Evolutionary conservation across 30 jellyfish, hydroid and myxozoan species (phyloP), one percentile per base, ranked within the genome.

Genomic region (Cassiopea andromeda): DNA sequence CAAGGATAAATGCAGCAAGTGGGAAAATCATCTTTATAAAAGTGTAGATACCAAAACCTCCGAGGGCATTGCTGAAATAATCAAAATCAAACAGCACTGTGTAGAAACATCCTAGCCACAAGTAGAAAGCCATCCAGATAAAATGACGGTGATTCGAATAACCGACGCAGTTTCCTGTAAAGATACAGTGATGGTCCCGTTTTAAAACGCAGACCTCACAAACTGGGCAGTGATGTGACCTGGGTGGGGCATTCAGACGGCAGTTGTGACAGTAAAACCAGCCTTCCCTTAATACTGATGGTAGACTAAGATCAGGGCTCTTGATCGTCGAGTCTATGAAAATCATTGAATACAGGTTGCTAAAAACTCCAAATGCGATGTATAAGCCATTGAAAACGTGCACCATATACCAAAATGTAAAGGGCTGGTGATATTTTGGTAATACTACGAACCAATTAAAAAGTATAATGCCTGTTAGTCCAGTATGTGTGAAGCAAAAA

Each of bases 81-180:
- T 94, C 98, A 72, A 81, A 64, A 77, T 94, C 93, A 66, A 85
- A 94, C 61, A 90, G 64, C 8, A 94, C 44, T 18, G 94, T 75
- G 74, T 94, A 94, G 59, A 85, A 71, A 54, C 96, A 79, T 17
- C 98, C 98, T 2, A 94, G 66, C 98, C 98, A 94, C 57, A 94
- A 82, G 77, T 85, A 86, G 10, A 82, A 75, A 8, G 91, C 94
- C 97, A 94, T 85, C 80, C 91, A 70, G 45, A 94, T 15, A 70
- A 94, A 94, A 60, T 94, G 92, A 9, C 98, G 98, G 73, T 94
- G 98, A 81, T 87, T 94, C 10, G 78, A 49, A 85, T 79, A 84
- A 19, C 98, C 98, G 66, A 94, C 97, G 77, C 98, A 94, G 79
- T 90, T 94, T 47, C 98, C 98, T 69, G 98, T 89, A 60, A 94